Conservation (phyloP, 2,797 vertebrate species). For the Scarus forsteni region DNA sequence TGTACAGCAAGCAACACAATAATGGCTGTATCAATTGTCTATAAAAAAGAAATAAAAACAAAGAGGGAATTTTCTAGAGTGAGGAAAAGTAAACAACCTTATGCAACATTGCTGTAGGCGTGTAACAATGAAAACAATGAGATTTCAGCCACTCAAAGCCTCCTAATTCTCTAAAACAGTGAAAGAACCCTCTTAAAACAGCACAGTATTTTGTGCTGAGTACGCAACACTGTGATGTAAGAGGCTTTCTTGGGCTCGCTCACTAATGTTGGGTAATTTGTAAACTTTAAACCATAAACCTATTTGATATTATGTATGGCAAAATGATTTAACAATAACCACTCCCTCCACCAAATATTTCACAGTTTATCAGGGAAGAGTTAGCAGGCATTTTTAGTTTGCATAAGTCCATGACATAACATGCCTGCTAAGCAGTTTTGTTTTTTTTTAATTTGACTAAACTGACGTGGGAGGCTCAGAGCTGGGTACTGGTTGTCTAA, state of each 20-base stretch:
- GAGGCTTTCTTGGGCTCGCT: background rate
- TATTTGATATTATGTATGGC: background rate
- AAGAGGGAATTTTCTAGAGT: background rate
- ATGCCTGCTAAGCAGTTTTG: constrained; percentile 21
- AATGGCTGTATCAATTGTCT: background rate
- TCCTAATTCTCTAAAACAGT: constrained; percentile 3
- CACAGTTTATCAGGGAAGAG: constrained; percentile 8
- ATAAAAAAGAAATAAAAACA: background rate
- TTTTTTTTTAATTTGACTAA: background rate
- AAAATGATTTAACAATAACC: constrained; percentile 15
- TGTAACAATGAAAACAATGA: constrained; percentile 6
- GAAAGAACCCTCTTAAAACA: background rate
- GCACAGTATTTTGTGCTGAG: constrained; percentile 2
- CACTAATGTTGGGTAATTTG: background rate
- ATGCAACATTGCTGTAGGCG: background rate
- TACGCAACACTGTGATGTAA: constrained; percentile 24
- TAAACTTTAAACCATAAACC: constrained; percentile 5
- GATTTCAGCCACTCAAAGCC: constrained; percentile 33
- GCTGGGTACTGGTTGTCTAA: constrained; percentile 29
- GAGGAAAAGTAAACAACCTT: background rate
- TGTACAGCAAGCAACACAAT: constrained; percentile 1
- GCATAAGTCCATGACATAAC: constrained; percentile 17
- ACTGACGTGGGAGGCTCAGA: constrained; percentile 26
- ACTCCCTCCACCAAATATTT: background rate
- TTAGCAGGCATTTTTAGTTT: constrained; percentile 24